phyloP scores from a whole-genome alignment of 2,888 invertebrate species.

The Ceraclea dissimilis region DNA sequence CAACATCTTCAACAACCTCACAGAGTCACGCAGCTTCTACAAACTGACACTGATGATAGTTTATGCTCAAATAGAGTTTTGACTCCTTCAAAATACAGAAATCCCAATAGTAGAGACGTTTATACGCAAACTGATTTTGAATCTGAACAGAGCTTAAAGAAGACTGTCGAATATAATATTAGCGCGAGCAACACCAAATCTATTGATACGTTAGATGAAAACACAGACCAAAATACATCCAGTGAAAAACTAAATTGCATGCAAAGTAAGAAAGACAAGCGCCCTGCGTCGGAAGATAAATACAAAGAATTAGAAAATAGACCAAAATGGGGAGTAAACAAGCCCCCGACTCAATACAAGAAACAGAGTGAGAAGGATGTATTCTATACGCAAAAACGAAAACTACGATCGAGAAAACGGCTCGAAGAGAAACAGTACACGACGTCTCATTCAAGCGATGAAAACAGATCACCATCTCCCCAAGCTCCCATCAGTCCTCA shows the following conservation, averaged over 20 bases:
- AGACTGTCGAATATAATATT: constrained; percentile 33
- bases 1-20: constrained; percentile 21
- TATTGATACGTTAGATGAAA: constrained; percentile 42
- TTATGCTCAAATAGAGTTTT: constrained; percentile 32
- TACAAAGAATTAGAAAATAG: constrained; percentile 55
- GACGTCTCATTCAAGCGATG: constrained; percentile 54
- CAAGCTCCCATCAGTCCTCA: constrained; percentile 38
- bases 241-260: constrained; percentile 42
- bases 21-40: constrained; percentile 29
- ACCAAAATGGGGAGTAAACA: constrained; percentile 69
- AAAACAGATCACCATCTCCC: constrained; percentile 53
- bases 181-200: constrained; percentile 32
- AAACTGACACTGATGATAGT: constrained; percentile 35
- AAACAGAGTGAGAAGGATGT: constrained; percentile 89
- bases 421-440: constrained; percentile 49
- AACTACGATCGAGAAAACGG: constrained; percentile 58
- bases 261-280: constrained; percentile 45
- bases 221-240: constrained; percentile 43
- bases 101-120: constrained; percentile 49
- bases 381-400: constrained; percentile 65
- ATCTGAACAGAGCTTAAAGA: constrained; percentile 29
- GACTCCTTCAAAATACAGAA: constrained; percentile 46
- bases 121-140: constrained; percentile 59
- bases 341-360: constrained; percentile 73
- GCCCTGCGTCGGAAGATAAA: constrained; percentile 48